phyloP scores from a whole-genome alignment of 2,888 invertebrate species.

The Eumerus sabulonum region DNA sequence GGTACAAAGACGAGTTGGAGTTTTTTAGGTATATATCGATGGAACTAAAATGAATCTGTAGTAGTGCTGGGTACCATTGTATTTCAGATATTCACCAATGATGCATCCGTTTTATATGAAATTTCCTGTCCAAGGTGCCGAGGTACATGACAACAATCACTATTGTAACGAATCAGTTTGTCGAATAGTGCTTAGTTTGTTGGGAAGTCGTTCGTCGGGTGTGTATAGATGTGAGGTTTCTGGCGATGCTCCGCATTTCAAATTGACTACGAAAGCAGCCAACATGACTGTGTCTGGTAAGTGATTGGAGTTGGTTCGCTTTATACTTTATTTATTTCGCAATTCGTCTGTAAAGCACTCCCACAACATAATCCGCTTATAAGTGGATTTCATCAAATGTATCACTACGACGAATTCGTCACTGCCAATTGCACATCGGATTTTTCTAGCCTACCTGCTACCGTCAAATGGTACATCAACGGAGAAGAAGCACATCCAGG shows the following conservation, averaged over 20 bases:
- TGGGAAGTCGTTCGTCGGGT: constrained; percentile 75
- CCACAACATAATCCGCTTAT: constrained; percentile 71
- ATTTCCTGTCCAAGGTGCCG: constrained; percentile 70
- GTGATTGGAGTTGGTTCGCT: constrained; percentile 53
- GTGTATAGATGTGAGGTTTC: constrained; percentile 81
- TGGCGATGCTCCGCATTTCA: constrained; percentile 81
- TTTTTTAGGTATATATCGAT: constrained; percentile 75
- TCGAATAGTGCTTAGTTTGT: constrained; percentile 69
- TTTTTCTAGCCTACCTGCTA: constrained; percentile 71
- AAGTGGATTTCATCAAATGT: constrained; percentile 68
- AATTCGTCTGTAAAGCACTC: constrained; percentile 59
- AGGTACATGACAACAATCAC: constrained; percentile 67
- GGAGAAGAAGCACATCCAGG: constrained; percentile 70
- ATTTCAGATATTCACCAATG: constrained; percentile 71
- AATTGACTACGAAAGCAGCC: constrained; percentile 79
- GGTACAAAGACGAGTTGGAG: constrained; percentile 77
- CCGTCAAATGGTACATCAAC: constrained; percentile 72
- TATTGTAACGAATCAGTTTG: constrained; percentile 71
- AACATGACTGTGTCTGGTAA: constrained; percentile 81
- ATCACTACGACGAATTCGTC: constrained; percentile 70
- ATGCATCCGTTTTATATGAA: constrained; percentile 71
- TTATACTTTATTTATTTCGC: too few relatives aligned
- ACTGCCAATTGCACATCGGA: constrained; percentile 72
- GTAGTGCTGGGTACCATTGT: not conserved
- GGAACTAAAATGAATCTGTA: not conserved